Base-by-base conservation (phyloP, 2,113 vertebrate genomes). In the Columba livia region DNA sequence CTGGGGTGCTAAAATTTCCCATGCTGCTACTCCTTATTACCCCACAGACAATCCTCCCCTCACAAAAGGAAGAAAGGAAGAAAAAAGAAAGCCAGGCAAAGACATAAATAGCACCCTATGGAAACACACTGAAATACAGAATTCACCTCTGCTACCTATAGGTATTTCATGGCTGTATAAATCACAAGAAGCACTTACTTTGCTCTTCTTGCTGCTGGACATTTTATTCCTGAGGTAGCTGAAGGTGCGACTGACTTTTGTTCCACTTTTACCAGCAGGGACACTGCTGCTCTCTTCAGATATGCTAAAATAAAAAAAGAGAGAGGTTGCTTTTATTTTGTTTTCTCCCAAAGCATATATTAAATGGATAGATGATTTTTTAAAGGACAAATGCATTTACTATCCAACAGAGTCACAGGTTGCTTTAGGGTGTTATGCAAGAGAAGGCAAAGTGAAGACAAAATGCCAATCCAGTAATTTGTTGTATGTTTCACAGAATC, bases 181-280 rank as follows among this genome's bases (percentile, higher is more conserved):
- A 70, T 38, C 42, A 77, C 40, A 81, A 70, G 29, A 16, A 73
- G 42, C 61, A 97, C 98, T 98, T 95, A 99, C 99, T 98, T 98
- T 98, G 94, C 98, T 99, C 96, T 99, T 99, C 95, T 99, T 99
- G 69, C 98, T 98, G 96, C 98, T 98, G 97, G 99, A 99, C 99
- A 99, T 99, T 98, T 99, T 99, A 97, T 98, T 99, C 98, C 97
- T 99, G 98, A 99, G 98, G 98, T 99, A 99, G 98, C 99, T 99
- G 98, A 99, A 99, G 8, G 99, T 99, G 36, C 99, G 99, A 88
- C 99, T 99, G 93, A 99, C 99, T 98, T 99, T 99, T 4, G 99
- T 99, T 66, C 84, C 98, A 44, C 42, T 44, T 97, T 99, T 99
- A 7, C 97, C 96, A 64, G 98, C 65, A 2, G 86, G 97, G 86